Conservation (phyloP, 1,140 invertebrate species). For the Papilio helenus region DNA sequence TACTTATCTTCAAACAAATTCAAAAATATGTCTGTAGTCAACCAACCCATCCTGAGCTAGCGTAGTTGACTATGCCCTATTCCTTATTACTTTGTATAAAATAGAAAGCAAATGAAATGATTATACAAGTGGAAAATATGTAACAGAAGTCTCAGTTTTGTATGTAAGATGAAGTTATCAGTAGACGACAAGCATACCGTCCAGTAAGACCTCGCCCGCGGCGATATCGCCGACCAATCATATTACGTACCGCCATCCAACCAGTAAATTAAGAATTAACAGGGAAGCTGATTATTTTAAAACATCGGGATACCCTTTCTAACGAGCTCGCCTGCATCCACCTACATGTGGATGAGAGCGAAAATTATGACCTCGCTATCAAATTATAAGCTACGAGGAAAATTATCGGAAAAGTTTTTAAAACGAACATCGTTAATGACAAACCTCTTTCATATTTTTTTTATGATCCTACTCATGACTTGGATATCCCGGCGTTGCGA, state of each 20-base stretch:
- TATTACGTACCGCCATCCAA: slow-evolving; percentile 69
- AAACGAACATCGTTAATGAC: background rate
- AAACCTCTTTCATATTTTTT: background rate
- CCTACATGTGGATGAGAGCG: slow-evolving; percentile 27
- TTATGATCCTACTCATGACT: background rate
- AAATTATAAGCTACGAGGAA: slow-evolving; percentile 19
- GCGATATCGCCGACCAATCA: slow-evolving; percentile 64
- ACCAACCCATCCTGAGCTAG: no score
- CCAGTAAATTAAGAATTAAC: slow-evolving; percentile 82
- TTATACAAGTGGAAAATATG: background rate
- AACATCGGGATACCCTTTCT: slow-evolving; percentile 73
- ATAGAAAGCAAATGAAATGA: background rate
- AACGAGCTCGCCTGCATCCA: slow-evolving; percentile 52
- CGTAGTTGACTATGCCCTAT: no score
- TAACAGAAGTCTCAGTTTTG: no score
- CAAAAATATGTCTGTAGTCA: no score
- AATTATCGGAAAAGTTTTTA: slow-evolving; percentile 3
- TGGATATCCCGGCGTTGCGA: no score
- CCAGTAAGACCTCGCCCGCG: slow-evolving; percentile 65
- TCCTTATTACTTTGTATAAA: background rate
- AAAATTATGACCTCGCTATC: slow-evolving; percentile 36
- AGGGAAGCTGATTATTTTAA: slow-evolving; percentile 79
- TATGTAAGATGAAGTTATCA: background rate
- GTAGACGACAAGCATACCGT: slow-evolving; percentile 49
- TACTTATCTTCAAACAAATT: no score